A percentile compares a stretch with the other conserved stretches of the same genome.
Evolutionary conservation across 2,888 invertebrate genomes (phyloP).

Genomic region (Thalpophila matura): DNA sequence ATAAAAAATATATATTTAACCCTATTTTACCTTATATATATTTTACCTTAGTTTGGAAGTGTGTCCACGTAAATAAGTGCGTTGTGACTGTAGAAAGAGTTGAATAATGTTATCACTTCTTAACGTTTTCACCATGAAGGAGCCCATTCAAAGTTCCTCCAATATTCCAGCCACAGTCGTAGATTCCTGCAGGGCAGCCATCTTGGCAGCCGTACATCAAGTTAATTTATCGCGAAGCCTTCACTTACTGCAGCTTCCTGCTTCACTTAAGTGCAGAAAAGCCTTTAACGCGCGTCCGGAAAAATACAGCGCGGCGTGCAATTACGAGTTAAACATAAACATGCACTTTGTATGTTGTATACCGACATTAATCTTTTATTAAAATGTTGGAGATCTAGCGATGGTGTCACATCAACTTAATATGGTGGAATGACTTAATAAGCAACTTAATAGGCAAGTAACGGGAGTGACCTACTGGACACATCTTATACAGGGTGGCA

Average conservation of each 20-base stretch:
- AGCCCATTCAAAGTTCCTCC: constrained; percentile 4
- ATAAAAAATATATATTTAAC: no score
- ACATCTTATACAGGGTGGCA: no score
- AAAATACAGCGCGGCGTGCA: constrained; percentile 25
- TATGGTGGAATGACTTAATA: neutral
- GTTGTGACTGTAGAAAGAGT: no score
- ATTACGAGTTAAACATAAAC: constrained; percentile 18
- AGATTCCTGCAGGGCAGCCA: constrained; percentile 16
- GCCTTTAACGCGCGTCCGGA: constrained; percentile 13
- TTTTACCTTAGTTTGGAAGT: no score
- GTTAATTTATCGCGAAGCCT: constrained; percentile 57
- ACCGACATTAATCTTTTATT: neutral
- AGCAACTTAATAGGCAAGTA: neutral
- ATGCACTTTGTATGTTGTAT: constrained; percentile 8
- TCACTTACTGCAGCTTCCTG: constrained; percentile 57
- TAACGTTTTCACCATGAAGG: neutral
- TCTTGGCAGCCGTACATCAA: constrained; percentile 49
- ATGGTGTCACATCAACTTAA: neutral
- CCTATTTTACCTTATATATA: no score
- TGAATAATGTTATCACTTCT: neutral
- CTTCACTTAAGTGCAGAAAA: constrained; percentile 44
- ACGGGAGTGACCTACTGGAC: no score
- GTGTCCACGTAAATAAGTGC: no score
- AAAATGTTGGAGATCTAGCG: neutral
- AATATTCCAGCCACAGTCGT: constrained; percentile 23